Base-by-base conservation (phyloP, 92 coral and sea anemone species). In the Zoanthus sociatus region DNA sequence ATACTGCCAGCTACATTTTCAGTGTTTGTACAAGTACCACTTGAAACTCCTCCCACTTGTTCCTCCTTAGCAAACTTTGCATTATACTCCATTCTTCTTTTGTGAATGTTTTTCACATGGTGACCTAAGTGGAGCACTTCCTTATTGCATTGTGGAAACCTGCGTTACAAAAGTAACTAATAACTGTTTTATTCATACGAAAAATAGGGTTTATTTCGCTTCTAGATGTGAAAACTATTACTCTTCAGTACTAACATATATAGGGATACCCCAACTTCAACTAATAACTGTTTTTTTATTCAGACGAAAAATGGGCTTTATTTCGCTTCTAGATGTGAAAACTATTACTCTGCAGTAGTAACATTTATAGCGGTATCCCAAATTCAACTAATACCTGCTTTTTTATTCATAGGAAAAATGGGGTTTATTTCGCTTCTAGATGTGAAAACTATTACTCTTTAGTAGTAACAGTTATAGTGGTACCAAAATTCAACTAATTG, bases 41-140 rank as follows among this genome's bases (percentile, higher is more conserved):
- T 21, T 2, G 32, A 69, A 69, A 26, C 73, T 69, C 73, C 44
- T 69, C 12, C 3, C 42, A 21, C 73, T 86, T 86, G 48, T 63
- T 76, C 30, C 15, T 16, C 83, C 69, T 30, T 32, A 9, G 20
- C 46, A 7, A 44, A 5, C 50, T 12, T 68, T 42, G 58, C 45
- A 6, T 87, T 42, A 21, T 78, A 77, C 20, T 79, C 77, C 72
- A 11, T 69, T 26, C 74, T 69, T 9, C 6, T 69, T 69, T 69
- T 69, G 13, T 69, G 74, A 69, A 69, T 69, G 74, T 69, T 69
- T 69, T 69, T 69, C 74, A 69, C 45, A 69, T 69, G 74, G 14
- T 69, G 45, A 30, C 44, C 74, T 2, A 69, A 31, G 74, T 30
- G 74, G 14, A 69, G 74, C 47, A 69, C 74, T 69, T 69, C 16